phyloP scores from a whole-genome alignment of 2,888 invertebrate genomes.

The Megalurothrips usitatus region DNA sequence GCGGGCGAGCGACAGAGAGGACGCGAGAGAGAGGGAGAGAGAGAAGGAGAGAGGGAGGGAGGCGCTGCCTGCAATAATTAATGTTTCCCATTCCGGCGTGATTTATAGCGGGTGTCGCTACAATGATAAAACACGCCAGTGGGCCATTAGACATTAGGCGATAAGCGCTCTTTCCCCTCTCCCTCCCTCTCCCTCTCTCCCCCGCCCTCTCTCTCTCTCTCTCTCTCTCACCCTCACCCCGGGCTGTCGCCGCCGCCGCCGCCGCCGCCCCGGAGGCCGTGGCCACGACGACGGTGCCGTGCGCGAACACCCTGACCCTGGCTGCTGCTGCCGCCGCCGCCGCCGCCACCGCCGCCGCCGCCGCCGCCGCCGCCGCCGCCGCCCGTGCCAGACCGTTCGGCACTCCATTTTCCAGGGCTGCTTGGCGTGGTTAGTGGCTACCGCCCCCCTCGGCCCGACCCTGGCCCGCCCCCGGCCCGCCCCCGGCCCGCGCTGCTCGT shows the following conservation, averaged over 20 bases:
- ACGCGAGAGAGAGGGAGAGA: neutral
- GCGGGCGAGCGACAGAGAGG: neutral
- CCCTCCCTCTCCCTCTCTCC: neutral
- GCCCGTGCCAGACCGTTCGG: no score
- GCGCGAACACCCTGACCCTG: no score
- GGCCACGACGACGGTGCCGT: no score
- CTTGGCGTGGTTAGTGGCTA: no score
- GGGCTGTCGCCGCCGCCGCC: neutral
- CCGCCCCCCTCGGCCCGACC: no score
- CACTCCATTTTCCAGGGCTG: no score
- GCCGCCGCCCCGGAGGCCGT: neutral
- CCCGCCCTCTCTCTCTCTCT: neutral
- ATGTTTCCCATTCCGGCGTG: slow-evolving; percentile 23
- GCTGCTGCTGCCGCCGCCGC: no score
- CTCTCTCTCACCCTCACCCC: neutral
- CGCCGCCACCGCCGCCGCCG: no score
- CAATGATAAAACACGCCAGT: slow-evolving; percentile 24
- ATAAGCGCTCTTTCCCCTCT: neutral
- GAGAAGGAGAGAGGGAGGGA: neutral
- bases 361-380: no score
- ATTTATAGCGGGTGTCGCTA: slow-evolving; percentile 24
- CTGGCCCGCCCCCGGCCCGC: no score
- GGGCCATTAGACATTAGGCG: slow-evolving; percentile 24
- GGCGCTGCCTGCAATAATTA: slow-evolving; percentile 21
- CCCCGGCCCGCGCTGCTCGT: no score